These are phyloP conservation scores for Antennarius striatus DNA, from an alignment of 2,113 vertebrate genomes.

Conservation along the genomic window DNA sequence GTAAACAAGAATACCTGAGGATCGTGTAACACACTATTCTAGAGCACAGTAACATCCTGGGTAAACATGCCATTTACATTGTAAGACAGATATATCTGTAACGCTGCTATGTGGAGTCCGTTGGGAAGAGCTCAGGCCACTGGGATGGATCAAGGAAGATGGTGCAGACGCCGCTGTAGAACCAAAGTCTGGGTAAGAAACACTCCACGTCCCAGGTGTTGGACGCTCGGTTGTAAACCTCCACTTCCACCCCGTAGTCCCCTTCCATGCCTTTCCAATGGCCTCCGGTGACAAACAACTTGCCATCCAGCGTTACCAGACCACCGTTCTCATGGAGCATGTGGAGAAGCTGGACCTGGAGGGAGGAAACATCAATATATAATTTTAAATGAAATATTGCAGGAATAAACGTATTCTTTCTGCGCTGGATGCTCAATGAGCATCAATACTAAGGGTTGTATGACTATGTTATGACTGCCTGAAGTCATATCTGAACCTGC, in stretches of 20 bases:
- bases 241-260: slow-evolving; percentile 93
- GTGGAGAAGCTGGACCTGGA: slow-evolving; percentile 91
- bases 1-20: slow-evolving; percentile 31
- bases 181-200: slow-evolving; percentile 90
- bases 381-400: not conserved
- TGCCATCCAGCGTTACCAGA: slow-evolving; percentile 83
- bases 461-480: not conserved
- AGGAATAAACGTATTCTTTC: not conserved
- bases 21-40: slow-evolving; percentile 59
- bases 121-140: slow-evolving; percentile 84
- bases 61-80: slow-evolving; percentile 24
- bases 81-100: not conserved
- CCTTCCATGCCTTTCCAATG: slow-evolving; percentile 97
- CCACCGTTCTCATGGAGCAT: slow-evolving; percentile 93
- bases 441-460: not conserved
- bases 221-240: slow-evolving; percentile 84
- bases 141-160: slow-evolving; percentile 88
- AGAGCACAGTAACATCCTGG: slow-evolving; percentile 24
- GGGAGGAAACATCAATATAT: not conserved
- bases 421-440: not conserved
- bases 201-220: slow-evolving; percentile 86
- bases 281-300: slow-evolving; percentile 88
- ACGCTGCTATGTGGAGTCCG: slow-evolving; percentile 47
- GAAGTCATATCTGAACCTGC: slow-evolving; percentile 63
- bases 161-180: slow-evolving; percentile 89